Conservation (phyloP, 2,113 vertebrate species). For the Crotophaga sulcirostris region DNA sequence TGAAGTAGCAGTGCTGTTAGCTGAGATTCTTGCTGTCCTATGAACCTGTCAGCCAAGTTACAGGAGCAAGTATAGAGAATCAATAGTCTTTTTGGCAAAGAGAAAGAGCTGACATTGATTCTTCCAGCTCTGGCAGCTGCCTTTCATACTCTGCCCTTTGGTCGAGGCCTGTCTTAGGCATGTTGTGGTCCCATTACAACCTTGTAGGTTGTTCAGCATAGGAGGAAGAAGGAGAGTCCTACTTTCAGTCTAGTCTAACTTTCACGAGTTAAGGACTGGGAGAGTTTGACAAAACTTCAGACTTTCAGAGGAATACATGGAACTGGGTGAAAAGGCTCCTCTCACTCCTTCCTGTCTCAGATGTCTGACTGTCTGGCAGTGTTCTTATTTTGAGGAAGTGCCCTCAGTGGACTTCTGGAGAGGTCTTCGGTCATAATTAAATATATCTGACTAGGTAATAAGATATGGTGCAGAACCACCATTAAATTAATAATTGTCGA, state of each 20-base stretch:
- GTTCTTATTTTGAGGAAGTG: neutral
- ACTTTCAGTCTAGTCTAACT: neutral
- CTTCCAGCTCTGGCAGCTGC: neutral
- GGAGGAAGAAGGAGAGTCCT: neutral
- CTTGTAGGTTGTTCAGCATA: neutral
- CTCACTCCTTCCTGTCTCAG: neutral
- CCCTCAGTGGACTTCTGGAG: neutral
- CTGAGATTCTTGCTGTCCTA: conserved; percentile 34
- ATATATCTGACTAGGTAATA: conserved; percentile 4
- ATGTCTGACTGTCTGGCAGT: neutral
- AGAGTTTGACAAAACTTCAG: neutral
- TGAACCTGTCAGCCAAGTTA: conserved; percentile 9
- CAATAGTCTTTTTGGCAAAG: conserved; percentile 35
- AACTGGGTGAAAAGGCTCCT: neutral
- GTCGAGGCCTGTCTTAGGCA: neutral
- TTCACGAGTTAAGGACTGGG: neutral
- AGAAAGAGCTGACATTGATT: neutral
- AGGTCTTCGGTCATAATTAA: conserved; percentile 5
- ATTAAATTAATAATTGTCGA: neutral
- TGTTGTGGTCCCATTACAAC: neutral
- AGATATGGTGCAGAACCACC: neutral
- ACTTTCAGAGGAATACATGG: neutral
- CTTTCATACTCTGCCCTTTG: neutral
- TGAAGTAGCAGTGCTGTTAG: conserved; percentile 38
- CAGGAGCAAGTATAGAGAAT: conserved; percentile 21